Evolutionary conservation across 2,797 vertebrate species (phyloP), one percentile per base, ranked within the genome.

Genomic region (Synaphobranchus kaupii): DNA sequence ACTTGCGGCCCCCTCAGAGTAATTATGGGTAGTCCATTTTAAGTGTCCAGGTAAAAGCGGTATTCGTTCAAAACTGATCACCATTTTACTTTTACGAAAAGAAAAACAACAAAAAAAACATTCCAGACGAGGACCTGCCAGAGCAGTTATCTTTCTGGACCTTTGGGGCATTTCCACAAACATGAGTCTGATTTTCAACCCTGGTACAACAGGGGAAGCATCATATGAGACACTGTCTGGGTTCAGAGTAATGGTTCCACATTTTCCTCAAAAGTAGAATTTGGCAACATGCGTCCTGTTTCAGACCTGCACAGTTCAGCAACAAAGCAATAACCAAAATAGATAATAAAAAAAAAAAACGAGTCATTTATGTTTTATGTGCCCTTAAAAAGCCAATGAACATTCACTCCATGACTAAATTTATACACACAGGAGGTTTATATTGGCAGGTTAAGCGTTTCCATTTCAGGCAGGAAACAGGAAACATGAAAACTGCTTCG

Each of bases 81-180:
- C 48, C 4, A 76, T 89, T 82, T 86, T 86, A 48, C 58, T 83
- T 86, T 76, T 71, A 1, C 20, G 3, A 9, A 44, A 47, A 44
- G 20, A 28, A n/a, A 78, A 73, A 39, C 6, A 28, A 22, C 12
- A 8, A 39, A 17, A 76, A 17, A 4, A 15, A 17, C n/a, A n/a
- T 76, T 34, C 8, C 13, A 34, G 9, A 9, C 1, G 73, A 20
- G 80, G 86, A 87, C 89, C 84, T 91, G 92, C 92, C 90, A 92
- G 84, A 86, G 34, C 39, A 91, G 93, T 92, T 91, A 95, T 96
- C 93, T 90, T 92, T 91, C 58, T 7, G 86, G 90, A 91, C 88
- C 91, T 92, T 0, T 60, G 15, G 22, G 17, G 58, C 58, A 17
- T 1, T 47, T 78, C 6, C 15, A 5, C 12, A 78, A 20, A 44